phyloP scores from a whole-genome alignment of 2,888 invertebrate genomes.

The Homarus gammarus region DNA sequence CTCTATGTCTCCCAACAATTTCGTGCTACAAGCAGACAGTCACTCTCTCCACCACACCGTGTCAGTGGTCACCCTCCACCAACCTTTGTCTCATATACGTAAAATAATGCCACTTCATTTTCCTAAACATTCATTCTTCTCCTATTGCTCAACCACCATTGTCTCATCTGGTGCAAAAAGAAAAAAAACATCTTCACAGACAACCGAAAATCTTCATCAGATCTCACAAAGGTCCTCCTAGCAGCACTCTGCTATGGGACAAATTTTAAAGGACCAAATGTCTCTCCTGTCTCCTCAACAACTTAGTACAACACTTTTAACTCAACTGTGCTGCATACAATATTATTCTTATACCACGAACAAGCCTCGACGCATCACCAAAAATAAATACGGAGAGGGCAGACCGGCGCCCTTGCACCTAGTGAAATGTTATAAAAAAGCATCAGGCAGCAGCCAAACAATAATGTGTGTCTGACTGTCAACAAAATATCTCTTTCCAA shows the following conservation, averaged over 20 bases:
- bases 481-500: background rate
- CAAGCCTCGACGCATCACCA: background rate
- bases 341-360: background rate
- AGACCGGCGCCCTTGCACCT: background rate
- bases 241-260: background rate
- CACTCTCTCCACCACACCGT: background rate
- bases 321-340: background rate
- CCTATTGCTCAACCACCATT: constrained; percentile 8
- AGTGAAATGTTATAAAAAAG: background rate
- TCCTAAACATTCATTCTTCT: background rate
- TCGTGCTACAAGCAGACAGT: background rate
- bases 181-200: background rate
- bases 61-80: background rate
- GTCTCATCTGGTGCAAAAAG: no score
- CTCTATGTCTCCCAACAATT: background rate
- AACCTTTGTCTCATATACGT: background rate
- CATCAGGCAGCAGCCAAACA: background rate
- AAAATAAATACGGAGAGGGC: background rate
- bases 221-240: no score
- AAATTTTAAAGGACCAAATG: background rate
- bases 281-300: background rate
- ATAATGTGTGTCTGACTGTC: background rate
- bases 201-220: background rate
- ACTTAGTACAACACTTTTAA: background rate
- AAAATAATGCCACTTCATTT: background rate